A percentile compares a stretch with the other conserved stretches of the same genome.
phyloP scores from a whole-genome alignment of 2,888 invertebrate genomes.

The Cheilosia vulpina region DNA sequence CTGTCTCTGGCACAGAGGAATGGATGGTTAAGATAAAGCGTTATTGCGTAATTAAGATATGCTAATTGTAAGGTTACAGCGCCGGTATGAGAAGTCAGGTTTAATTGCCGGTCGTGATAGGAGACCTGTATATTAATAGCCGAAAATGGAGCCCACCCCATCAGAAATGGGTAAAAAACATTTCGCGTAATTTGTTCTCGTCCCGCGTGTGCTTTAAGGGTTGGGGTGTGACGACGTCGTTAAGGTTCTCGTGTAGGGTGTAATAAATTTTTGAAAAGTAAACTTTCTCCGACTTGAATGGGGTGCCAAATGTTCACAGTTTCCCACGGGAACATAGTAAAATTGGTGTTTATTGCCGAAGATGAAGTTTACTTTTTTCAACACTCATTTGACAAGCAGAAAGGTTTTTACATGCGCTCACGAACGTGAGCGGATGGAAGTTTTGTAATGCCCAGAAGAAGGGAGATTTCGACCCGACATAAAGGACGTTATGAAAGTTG shows the following conservation, averaged over 20 bases:
- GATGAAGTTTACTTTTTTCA: constrained; percentile 17
- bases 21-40: constrained; percentile 42
- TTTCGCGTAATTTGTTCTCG: constrained; percentile 36
- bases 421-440: neutral
- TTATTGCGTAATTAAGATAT: constrained; percentile 62
- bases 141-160: constrained; percentile 2
- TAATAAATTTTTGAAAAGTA: constrained; percentile 57
- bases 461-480: neutral
- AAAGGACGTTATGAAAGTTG: constrained; percentile 2
- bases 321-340: constrained; percentile 40
- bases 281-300: constrained; percentile 30
- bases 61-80: constrained; percentile 51
- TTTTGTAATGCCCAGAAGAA: neutral
- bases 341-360: constrained; percentile 63
- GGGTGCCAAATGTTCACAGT: constrained; percentile 51
- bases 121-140: constrained; percentile 36
- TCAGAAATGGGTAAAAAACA: constrained; percentile 27
- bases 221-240: neutral
- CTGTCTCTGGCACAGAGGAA: neutral
- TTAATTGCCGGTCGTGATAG: constrained; percentile 47
- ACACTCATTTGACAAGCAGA: constrained; percentile 23
- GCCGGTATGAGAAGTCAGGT: constrained; percentile 25
- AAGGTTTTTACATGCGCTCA: constrained; percentile 1
- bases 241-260: constrained; percentile 22
- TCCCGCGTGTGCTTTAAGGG: neutral